phyloP scores from a whole-genome alignment of 1,140 invertebrate genomes.

The Drosophila cardini region DNA sequence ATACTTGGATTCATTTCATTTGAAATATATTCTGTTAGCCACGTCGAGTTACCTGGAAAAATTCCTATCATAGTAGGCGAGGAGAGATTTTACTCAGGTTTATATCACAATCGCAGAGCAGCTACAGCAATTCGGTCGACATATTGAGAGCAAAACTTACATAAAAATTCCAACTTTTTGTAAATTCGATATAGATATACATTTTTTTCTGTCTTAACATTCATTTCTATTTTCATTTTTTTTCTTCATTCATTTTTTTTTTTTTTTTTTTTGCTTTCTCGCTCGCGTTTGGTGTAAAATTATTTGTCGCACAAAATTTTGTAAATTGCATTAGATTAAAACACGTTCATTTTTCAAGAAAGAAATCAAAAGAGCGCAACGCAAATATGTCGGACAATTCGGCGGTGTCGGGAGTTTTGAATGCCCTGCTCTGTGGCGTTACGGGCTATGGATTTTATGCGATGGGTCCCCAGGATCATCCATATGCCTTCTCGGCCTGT shows the following conservation, averaged over 20 bases:
- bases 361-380: not conserved
- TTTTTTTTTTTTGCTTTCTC: not conserved
- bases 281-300: not conserved
- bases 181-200: constrained; percentile 23
- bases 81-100: not conserved
- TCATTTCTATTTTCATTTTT: not conserved
- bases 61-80: not conserved
- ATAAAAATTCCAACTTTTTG: constrained; percentile 32
- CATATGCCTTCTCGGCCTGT: constrained; percentile 72
- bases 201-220: no score
- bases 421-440: constrained; percentile 60
- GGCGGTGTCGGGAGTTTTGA: constrained; percentile 39
- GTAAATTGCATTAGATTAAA: no score
- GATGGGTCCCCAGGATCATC: constrained; percentile 53
- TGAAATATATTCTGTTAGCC: not conserved
- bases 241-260: not conserved
- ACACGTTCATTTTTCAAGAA: no score
- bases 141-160: constrained; percentile 49
- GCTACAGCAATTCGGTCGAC: constrained; percentile 68
- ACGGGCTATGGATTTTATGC: constrained; percentile 55
- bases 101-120: constrained; percentile 47
- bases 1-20: not conserved
- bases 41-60: constrained; percentile 1
- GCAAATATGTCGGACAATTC: constrained; percentile 60
- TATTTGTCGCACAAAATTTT: no score